Evolutionary conservation across 37 sponge, comb jelly and placozoan genomes (phyloP), one percentile per base, ranked within the genome.

Genomic region (Cliona cf. orientalis): DNA sequence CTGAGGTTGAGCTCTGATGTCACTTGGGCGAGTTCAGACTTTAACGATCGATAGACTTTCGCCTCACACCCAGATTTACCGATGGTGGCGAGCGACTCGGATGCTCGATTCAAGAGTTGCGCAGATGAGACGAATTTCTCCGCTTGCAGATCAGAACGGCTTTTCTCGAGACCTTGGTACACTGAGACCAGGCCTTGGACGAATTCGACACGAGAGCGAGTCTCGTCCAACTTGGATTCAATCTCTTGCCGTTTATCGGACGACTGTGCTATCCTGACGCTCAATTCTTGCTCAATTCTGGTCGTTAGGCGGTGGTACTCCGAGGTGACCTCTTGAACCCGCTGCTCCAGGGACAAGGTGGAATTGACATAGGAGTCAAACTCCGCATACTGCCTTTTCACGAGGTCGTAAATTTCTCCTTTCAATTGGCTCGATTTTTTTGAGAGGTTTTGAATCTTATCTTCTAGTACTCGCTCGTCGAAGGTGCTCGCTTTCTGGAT

Each of bases 41-140:
- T 75, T 0, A 88, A 78, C 35, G 89, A 41, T 32, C 29, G 42
- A 49, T 62, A 88, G 17, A 88, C 82, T 66, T 69, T 75, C n/a
- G 89, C 89, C 38, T 88, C 78, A 43, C 82, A 82, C 3, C 83
- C 83, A 35, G 7, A 25, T 9, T 70, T 40, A 5, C 43, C 61
- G 1, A 88, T 29, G 7, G 35, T 65, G 14, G 2, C 41, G 6
- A 88, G 58, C 0, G 42, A 58, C 3, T 69, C 41, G 0, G 72
- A 29, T 29, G 69, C 72, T 6, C 14, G 67, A 6, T 28, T 32
- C 2, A 77, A 25, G 3, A 25, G 58, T n/a, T n/a, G 33, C 14
- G 78, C 89, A 37, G 78, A 78, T 28, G 34, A 23, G 12, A 5
- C 31, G 40, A 53, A 88, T 0, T 76, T 60, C 21, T 69, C 71